phyloP scores from a whole-genome alignment of 2,113 vertebrate genomes.

The Erythrocercus mccallii region DNA sequence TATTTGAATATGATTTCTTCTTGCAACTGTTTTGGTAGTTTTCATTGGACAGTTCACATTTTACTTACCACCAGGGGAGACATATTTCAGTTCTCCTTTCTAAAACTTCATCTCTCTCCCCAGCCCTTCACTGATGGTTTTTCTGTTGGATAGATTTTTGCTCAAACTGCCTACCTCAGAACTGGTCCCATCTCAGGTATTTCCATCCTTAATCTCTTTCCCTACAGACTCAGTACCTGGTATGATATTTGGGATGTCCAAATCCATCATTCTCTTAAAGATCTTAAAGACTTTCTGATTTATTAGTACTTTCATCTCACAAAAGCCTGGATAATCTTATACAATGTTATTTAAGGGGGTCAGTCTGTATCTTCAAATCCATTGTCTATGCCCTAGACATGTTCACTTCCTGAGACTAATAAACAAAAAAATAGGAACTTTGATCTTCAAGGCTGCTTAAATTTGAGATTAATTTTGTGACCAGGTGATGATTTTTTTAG shows the following conservation, averaged over 20 bases:
- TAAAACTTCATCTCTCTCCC: not conserved
- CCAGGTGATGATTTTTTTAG: not conserved
- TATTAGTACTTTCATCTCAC: conserved; percentile 8
- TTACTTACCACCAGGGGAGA: not conserved
- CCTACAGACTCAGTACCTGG: not conserved
- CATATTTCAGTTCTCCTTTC: not conserved
- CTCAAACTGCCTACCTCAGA: not conserved
- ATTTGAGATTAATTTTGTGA: conserved; percentile 17
- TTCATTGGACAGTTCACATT: not conserved
- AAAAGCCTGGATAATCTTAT: not conserved
- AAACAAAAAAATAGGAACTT: not conserved
- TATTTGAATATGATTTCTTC: not conserved
- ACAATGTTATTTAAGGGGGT: not conserved
- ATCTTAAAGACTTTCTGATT: not conserved
- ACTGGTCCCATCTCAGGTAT: not conserved
- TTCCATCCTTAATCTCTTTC: not conserved
- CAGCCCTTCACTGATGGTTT: rapidly evolving
- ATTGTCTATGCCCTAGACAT: not conserved
- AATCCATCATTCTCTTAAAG: not conserved
- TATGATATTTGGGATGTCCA: not conserved
- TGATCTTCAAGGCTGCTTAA: not conserved
- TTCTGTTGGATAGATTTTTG: not conserved
- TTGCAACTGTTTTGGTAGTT: not conserved
- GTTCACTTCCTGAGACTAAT: not conserved
- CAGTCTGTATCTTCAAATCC: not conserved